Evolutionary conservation across 2,888 invertebrate species (phyloP), one percentile per base, ranked within the genome.

Genomic region (Synanthedon vespiformis): DNA sequence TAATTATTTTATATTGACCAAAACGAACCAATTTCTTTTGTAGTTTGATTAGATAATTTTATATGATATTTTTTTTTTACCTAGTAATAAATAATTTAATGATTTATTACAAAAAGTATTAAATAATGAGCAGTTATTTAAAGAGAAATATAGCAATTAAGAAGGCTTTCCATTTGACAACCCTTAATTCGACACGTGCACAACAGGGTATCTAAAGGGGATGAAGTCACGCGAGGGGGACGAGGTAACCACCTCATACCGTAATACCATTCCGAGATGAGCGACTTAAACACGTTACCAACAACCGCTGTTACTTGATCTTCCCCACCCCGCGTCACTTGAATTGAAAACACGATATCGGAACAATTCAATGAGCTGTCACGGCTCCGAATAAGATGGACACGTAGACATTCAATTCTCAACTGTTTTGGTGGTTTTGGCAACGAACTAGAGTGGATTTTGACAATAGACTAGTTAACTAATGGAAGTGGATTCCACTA

Each of bases 211-310:
- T 48, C 12, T n/a, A 61, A 67, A 59, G 71, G 72, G 67, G 61
- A 53, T 59, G 63, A 55, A 34, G 62, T 56, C 58, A 56, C 56
- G 56, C 53, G 59, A 55, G 63, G 62, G 61, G 62, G 58, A 63
- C 56, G 68, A 60, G 65, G 68, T 63, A 68, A 65, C 68, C 63
- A 70, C 72, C 67, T 76, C 75, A 74, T 76, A 68, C 77, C 70
- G 75, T 86, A 85, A 86, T 83, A 77, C 84, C 82, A 84, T 85
- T 85, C 74, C 77, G 83, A 84, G 85, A 86, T 83, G 85, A 85
- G 75, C 77, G 82, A 80, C 84, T 85, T 84, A 85, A 85, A 83
- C 74, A 70, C 67, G 79, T 86, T 85, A 84, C 64, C 68, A 65
- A 69, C 70, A 66, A 61, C 83, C 81, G 74, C 55, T 56, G 18